These are phyloP conservation scores for Falco punctatus DNA, from an alignment of 2,113 vertebrate genomes.

Conservation along the genomic window DNA sequence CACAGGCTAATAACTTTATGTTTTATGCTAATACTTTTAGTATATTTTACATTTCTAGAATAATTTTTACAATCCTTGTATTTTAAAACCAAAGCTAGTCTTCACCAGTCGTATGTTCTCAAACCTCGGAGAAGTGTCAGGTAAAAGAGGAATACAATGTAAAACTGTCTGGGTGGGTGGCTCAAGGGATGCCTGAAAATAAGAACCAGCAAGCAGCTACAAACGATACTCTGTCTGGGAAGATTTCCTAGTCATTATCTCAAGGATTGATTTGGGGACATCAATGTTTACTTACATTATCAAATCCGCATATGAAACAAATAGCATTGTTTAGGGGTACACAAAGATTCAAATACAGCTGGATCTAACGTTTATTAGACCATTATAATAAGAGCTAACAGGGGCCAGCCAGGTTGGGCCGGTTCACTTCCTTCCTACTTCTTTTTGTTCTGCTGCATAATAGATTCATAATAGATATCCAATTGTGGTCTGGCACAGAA, in stretches of 20 bases:
- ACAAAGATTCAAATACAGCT: no score
- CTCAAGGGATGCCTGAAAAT: neutral
- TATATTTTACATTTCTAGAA: neutral
- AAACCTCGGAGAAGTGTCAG: neutral
- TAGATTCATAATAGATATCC: conserved; percentile 37
- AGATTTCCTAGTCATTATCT: neutral
- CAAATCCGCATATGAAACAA: neutral
- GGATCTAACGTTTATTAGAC: neutral
- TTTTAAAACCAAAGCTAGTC: neutral
- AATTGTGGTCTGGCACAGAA: conserved; percentile 39
- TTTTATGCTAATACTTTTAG: no score
- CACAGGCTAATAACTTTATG: neutral
- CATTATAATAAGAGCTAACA: neutral
- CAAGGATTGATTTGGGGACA: neutral
- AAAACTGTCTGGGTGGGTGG: neutral
- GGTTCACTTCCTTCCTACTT: conserved; percentile 5
- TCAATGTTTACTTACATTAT: neutral
- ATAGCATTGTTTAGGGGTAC: neutral
- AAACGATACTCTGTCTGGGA: neutral
- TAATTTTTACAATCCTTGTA: neutral
- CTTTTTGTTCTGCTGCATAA: conserved; percentile 3
- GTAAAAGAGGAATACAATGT: neutral
- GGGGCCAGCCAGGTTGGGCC: neutral
- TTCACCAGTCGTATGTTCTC: neutral
- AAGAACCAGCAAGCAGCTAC: neutral